Conservation (phyloP, 2,113 vertebrate species). For the Zingel zingel region DNA sequence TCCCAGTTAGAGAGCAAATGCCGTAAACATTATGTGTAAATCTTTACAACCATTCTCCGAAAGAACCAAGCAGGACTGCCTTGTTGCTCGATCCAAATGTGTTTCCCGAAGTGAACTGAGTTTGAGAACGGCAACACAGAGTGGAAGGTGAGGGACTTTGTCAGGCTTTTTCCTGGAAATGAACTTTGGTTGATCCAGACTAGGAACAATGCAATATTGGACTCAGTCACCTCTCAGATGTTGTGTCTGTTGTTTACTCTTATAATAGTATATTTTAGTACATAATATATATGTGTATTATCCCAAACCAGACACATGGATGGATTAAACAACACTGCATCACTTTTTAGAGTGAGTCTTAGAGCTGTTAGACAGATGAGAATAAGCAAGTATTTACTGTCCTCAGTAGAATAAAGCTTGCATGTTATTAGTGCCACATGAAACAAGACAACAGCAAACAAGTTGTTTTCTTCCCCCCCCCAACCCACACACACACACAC, state of each 20-base stretch:
- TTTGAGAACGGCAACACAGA: no score
- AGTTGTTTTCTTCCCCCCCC: background rate
- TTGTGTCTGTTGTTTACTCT: background rate
- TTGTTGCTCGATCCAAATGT: no score
- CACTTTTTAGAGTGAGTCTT: conserved; percentile 1
- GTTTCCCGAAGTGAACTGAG: no score
- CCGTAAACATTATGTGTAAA: no score
- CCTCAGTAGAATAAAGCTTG: conserved; percentile 19
- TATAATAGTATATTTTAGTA: background rate
- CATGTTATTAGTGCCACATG: conserved; percentile 46
- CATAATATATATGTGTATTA: background rate
- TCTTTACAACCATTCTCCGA: no score
- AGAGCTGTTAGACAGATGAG: background rate
- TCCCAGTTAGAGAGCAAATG: no score
- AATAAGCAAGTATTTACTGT: conserved; percentile 19
- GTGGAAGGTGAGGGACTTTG: no score
- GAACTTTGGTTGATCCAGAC: no score
- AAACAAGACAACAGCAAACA: conserved; percentile 40
- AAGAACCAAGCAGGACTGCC: no score
- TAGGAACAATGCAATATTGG: background rate
- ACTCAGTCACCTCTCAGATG: background rate
- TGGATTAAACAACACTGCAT: conserved; percentile 16
- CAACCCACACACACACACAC: no score
- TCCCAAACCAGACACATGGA: background rate
- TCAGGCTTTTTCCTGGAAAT: no score